phyloP scores from a whole-genome alignment of 2,113 vertebrate species.

The Pseudorhombus dupliciocellatus region DNA sequence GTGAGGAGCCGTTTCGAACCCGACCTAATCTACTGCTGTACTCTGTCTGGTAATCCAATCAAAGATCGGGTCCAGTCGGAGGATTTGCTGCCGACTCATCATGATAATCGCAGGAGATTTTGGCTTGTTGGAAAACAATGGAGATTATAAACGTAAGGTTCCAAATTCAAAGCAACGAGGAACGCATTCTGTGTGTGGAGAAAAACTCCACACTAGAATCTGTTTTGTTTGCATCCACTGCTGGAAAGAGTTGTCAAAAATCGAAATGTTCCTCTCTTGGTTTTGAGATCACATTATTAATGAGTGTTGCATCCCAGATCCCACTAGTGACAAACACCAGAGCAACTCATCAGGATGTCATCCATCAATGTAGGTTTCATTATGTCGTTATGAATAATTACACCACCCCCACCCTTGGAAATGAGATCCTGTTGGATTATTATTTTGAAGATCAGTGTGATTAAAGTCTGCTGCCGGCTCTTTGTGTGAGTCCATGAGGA shows the following conservation, averaged over 20 bases:
- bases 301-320: neutral
- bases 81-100: slow-evolving; percentile 3
- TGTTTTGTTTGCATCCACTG: too few species aligned
- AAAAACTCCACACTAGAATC: neutral
- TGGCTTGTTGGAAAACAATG: neutral
- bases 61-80: neutral
- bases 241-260: too few species aligned
- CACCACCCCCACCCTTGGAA: neutral
- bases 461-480: slow-evolving; percentile 31
- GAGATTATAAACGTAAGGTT: neutral
- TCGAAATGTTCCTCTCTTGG: too few species aligned
- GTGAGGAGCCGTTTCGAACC: slow-evolving; percentile 22
- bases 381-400: slow-evolving; percentile 53
- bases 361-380: slow-evolving; percentile 29
- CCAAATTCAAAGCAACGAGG: neutral
- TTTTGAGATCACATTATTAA: too few species aligned
- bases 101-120: neutral
- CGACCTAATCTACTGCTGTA: slow-evolving; percentile 37
- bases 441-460: slow-evolving; percentile 28
- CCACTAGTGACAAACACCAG: slow-evolving; percentile 12
- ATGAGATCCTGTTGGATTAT: slow-evolving; percentile 21
- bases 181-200: neutral
- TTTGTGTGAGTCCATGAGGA: slow-evolving; percentile 2
- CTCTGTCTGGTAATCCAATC: slow-evolving; percentile 22
- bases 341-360: slow-evolving; percentile 40